A percentile compares a stretch with the other conserved stretches of the same genome.
Evolutionary conservation across 2,113 vertebrate genomes (phyloP).

Genomic region (Oryzias celebensis): DNA sequence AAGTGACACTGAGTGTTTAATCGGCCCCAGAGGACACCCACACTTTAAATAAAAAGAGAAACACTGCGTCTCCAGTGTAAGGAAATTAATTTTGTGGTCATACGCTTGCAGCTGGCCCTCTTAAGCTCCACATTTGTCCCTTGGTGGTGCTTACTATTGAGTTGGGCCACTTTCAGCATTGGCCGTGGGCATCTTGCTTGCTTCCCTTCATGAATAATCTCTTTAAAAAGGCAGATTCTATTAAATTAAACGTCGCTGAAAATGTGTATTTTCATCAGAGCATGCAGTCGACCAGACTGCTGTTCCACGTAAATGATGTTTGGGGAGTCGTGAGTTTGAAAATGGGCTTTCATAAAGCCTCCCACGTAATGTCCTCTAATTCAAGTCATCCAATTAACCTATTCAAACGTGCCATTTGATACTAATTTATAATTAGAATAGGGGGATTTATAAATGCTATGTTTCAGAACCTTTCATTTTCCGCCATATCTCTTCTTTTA

Average conservation of each 20-base stretch:
- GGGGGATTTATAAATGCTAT: slow-evolving; percentile 50
- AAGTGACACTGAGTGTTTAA: slow-evolving; percentile 69
- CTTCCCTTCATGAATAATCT: neutral
- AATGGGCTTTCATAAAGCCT: slow-evolving; percentile 46
- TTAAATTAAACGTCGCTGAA: slow-evolving; percentile 39
- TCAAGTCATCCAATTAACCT: slow-evolving; percentile 60
- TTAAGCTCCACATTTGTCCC: slow-evolving; percentile 18
- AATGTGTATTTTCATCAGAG: slow-evolving; percentile 13
- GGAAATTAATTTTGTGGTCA: slow-evolving; percentile 45
- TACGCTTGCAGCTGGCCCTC: slow-evolving; percentile 3
- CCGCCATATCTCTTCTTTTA: neutral
- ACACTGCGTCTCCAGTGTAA: slow-evolving; percentile 27
- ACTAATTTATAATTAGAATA: slow-evolving; percentile 63
- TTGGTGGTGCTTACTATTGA: slow-evolving; percentile 9
- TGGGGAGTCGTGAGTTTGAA: slow-evolving; percentile 48
- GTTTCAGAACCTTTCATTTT: slow-evolving; percentile 38
- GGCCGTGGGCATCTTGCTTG: neutral
- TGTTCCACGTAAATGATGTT: slow-evolving; percentile 58
- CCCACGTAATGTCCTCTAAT: slow-evolving; percentile 42
- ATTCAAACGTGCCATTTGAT: slow-evolving; percentile 58
- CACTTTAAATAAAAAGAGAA: slow-evolving; percentile 14
- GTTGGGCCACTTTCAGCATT: neutral
- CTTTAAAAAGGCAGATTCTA: slow-evolving; percentile 19
- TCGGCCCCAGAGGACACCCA: slow-evolving; percentile 39
- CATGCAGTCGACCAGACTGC: slow-evolving; percentile 21